Evolutionary conservation across 2,888 invertebrate genomes (phyloP).

Genomic region (Seira musarum): DNA sequence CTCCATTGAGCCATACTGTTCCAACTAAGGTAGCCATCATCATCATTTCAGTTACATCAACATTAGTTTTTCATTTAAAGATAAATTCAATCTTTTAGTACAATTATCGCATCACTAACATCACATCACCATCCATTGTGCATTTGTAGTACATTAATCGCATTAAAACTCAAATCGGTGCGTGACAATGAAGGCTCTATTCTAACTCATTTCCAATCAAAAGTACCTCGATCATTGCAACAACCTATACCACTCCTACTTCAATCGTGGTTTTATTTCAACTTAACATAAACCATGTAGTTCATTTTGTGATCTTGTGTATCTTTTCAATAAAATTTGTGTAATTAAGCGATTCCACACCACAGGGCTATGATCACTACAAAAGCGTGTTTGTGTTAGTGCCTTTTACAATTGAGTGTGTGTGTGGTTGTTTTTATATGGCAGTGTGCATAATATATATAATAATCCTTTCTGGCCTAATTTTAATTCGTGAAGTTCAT

Average conservation of each 20-base stretch:
- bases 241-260: background rate
- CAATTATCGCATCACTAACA: conserved; percentile 7
- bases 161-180: background rate
- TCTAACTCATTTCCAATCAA: background rate
- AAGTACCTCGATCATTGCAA: background rate
- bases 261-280: background rate
- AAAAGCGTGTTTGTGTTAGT: background rate
- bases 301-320: background rate
- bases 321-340: background rate
- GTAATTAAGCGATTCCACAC: background rate
- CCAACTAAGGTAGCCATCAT: conserved; percentile 63
- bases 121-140: background rate
- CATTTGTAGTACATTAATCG: background rate
- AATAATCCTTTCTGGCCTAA: no score
- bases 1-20: conserved; percentile 68
- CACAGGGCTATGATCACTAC: background rate
- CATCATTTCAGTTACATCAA: conserved; percentile 26
- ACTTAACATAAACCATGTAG: background rate
- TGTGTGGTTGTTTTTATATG: no score
- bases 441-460: no score
- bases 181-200: background rate
- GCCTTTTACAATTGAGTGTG: no score
- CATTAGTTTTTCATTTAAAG: background rate
- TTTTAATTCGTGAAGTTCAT: no score
- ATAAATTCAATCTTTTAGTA: background rate